phyloP scores from a whole-genome alignment of 1,140 invertebrate species.

The Drosophila orena region DNA sequence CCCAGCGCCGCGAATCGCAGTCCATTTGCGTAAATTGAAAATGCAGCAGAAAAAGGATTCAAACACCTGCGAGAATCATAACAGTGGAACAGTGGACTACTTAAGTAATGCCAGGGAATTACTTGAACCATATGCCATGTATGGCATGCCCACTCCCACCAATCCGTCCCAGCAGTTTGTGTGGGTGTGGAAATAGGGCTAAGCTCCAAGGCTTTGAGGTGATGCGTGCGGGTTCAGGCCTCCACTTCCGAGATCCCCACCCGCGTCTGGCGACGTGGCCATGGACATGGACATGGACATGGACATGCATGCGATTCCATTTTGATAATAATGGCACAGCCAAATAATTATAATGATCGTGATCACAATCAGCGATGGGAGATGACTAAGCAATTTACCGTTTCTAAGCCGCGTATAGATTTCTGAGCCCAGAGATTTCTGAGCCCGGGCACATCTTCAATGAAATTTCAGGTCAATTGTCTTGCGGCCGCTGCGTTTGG shows the following conservation, averaged over 20 bases:
- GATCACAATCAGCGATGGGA: constrained; percentile 66
- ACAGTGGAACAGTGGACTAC: constrained; percentile 5
- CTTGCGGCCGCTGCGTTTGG: constrained; percentile 61
- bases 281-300: constrained; percentile 48
- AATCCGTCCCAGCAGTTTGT: not conserved
- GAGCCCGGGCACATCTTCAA: constrained; percentile 71
- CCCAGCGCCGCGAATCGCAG: constrained; percentile 49
- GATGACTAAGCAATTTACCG: constrained; percentile 80
- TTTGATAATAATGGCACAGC: constrained; percentile 81
- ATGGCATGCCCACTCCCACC: constrained; percentile 1
- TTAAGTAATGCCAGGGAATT: constrained; percentile 7
- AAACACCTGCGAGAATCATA: constrained; percentile 61
- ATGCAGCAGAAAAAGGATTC: constrained; percentile 63
- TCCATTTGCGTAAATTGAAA: constrained; percentile 72
- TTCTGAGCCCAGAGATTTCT: constrained; percentile 54
- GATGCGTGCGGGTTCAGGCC: constrained; percentile 38
- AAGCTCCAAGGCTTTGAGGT: constrained; percentile 7
- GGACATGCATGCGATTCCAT: constrained; percentile 75
- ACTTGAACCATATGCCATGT: not conserved
- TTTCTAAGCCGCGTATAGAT: constrained; percentile 61
- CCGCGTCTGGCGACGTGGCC: constrained; percentile 13
- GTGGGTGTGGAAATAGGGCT: constrained; percentile 76
- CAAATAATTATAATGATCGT: constrained; percentile 83
- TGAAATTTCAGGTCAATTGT: constrained; percentile 83
- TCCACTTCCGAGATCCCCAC: constrained; percentile 2